These are phyloP conservation scores for Ivindomyrus marchei DNA, from an alignment of 2,113 vertebrate genomes.

Conservation along the genomic window DNA sequence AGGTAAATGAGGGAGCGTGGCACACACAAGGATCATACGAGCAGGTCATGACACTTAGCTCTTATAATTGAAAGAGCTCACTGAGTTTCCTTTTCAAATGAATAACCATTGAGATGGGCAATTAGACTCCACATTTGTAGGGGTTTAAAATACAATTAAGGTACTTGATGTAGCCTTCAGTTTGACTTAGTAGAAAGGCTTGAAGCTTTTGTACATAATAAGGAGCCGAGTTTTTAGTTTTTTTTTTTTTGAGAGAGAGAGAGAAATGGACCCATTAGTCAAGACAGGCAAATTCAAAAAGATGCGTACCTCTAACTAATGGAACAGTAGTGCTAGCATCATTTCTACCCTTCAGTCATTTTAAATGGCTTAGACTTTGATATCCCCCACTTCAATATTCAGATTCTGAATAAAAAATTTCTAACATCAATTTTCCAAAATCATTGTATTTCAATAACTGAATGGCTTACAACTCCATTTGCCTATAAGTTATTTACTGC, in stretches of 20 bases:
- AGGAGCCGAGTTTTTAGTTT: neutral
- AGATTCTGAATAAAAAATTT: neutral
- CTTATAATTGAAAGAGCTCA: neutral
- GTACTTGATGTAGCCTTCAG: neutral
- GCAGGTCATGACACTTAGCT: neutral
- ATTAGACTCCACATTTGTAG: neutral
- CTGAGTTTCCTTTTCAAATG: neutral
- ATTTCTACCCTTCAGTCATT: neutral
- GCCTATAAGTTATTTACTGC: neutral
- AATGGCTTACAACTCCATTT: neutral
- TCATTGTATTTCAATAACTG: neutral
- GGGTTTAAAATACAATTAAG: neutral
- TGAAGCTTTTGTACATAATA: neutral
- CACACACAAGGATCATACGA: too few species aligned
- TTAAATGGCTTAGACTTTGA: neutral
- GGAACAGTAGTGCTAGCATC: neutral
- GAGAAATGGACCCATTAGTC: neutral
- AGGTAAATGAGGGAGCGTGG: too few species aligned
- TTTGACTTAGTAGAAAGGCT: neutral
- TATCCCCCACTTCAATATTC: neutral
- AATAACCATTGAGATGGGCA: neutral
- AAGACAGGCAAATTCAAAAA: neutral
- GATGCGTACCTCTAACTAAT: neutral
- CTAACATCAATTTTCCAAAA: neutral
- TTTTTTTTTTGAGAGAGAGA: neutral